These are phyloP conservation scores for Ceraclea dissimilis DNA, from an alignment of 2,888 invertebrate species.

Conservation along the genomic window DNA sequence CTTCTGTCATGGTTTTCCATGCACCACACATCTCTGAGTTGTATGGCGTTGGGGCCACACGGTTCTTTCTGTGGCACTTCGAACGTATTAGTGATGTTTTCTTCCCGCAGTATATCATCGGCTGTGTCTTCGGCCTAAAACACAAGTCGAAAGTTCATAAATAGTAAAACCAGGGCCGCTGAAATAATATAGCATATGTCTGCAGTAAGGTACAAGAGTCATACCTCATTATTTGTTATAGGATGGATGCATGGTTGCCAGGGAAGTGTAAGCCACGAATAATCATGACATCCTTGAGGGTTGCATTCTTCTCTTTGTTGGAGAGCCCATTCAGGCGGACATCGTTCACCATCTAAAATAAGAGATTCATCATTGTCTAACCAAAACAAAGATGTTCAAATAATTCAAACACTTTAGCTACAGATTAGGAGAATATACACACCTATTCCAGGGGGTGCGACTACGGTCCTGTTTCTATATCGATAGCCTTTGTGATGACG, in stretches of 20 bases:
- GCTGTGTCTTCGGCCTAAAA: neutral
- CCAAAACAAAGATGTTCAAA: neutral
- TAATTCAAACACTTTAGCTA: too few species aligned
- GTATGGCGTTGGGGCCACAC: constrained; percentile 32
- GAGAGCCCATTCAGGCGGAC: constrained; percentile 48
- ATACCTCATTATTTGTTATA: neutral
- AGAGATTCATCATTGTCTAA: neutral
- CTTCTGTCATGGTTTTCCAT: constrained; percentile 50
- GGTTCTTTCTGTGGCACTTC: neutral
- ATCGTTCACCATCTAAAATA: constrained; percentile 46
- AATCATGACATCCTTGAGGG: constrained; percentile 50
- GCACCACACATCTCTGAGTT: constrained; percentile 47
- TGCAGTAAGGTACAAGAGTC: too few species aligned
- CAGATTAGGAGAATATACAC: too few species aligned
- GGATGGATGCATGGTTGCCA: constrained; percentile 44
- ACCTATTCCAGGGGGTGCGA: constrained; percentile 23
- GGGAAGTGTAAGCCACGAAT: constrained; percentile 53
- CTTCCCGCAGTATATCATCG: neutral
- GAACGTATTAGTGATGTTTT: neutral
- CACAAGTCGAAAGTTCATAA: neutral
- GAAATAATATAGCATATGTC: too few species aligned
- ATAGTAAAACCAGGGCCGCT: too few species aligned
- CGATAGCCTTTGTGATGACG: constrained; percentile 18
- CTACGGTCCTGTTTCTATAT: constrained; percentile 21
- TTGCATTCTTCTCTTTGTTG: constrained; percentile 51